Percentiles rank a stretch among this genome's conserved stretches.
Evolutionary conservation across 2,113 vertebrate species (phyloP).

Genomic region (Sebastes schlegelii): DNA sequence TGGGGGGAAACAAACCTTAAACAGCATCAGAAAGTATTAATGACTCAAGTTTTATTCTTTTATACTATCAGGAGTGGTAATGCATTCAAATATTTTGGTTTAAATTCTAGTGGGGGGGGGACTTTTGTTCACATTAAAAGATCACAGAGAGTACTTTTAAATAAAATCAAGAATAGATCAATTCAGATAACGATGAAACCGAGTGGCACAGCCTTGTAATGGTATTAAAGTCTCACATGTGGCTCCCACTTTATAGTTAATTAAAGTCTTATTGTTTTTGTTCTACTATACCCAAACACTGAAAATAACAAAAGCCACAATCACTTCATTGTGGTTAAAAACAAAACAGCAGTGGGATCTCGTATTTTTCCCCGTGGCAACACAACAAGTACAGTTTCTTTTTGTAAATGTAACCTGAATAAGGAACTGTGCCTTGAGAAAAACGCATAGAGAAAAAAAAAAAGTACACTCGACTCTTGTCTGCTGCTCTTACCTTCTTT

Average conservation of each 20-base stretch:
- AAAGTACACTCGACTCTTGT: not conserved
- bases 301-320: not conserved
- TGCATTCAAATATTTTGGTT: not conserved
- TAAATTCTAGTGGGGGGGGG: not conserved
- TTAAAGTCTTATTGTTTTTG: not conserved
- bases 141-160: not conserved
- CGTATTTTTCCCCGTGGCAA: not conserved
- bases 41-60: not conserved
- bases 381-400: slow-evolving; percentile 15
- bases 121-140: not conserved
- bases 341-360: not conserved
- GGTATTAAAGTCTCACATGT: not conserved
- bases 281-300: not conserved
- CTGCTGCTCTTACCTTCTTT: slow-evolving; percentile 91
- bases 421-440: slow-evolving; percentile 4
- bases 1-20: too few relatives aligned
- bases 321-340: not conserved
- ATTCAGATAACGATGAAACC: not conserved
- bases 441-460: not conserved
- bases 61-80: not conserved
- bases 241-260: not conserved
- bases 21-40: not conserved
- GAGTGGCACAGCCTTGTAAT: not conserved
- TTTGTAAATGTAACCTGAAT: slow-evolving; percentile 38
- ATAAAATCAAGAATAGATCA: not conserved